A percentile compares a stretch with the other conserved stretches of the same genome.
Conservation (phyloP, 2,113 vertebrate species). For the Sialia sialis region DNA sequence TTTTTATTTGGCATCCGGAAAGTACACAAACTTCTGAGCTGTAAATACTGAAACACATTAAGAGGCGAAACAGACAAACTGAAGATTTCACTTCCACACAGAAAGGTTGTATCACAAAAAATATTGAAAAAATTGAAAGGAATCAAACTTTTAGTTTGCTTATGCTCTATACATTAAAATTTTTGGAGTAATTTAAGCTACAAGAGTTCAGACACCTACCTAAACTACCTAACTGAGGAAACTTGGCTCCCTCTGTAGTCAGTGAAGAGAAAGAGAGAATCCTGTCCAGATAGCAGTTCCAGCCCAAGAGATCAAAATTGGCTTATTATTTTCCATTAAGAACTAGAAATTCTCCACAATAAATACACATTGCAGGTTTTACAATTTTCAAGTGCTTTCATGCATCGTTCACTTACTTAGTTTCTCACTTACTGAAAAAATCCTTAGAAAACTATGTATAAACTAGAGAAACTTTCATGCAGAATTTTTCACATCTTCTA, state of each 20-base stretch:
- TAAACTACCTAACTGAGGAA: not conserved
- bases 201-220: not conserved
- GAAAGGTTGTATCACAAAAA: not conserved
- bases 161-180: not conserved
- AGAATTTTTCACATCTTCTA: not conserved
- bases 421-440: not conserved
- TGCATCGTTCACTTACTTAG: not conserved
- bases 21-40: not conserved
- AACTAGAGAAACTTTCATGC: not conserved
- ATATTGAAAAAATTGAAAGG: not conserved
- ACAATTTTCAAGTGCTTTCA: not conserved
- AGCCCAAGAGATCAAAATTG: not conserved
- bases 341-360: not conserved
- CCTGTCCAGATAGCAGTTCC: not conserved
- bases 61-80: not conserved
- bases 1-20: not conserved
- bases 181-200: not conserved
- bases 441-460: not conserved
- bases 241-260: slow-evolving; percentile 56
- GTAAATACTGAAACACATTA: not conserved
- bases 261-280: not conserved
- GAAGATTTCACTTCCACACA: not conserved
- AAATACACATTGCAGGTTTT: not conserved
- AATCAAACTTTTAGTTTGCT: not conserved
- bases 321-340: not conserved